These are phyloP conservation scores for Kryptolebias ocellatus DNA, from an alignment of 2,797 vertebrate genomes.

Conservation along the genomic window DNA sequence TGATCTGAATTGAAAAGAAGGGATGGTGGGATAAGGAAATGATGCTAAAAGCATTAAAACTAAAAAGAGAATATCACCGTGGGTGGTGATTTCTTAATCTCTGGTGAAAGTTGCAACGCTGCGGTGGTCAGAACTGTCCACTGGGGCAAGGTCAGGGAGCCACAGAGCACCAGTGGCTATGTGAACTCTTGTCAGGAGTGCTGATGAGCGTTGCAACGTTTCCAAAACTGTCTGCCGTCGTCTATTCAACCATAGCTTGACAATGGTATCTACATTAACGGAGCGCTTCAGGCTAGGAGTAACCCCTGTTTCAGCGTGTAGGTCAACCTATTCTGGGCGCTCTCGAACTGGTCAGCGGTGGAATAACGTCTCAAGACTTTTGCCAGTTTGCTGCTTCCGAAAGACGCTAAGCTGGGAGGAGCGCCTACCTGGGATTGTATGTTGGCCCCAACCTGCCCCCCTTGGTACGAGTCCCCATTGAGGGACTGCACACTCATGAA, in stretches of 20 bases:
- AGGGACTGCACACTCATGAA: conserved; percentile 99
- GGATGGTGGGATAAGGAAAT: conserved; percentile 35
- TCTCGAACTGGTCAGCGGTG: conserved; percentile 41
- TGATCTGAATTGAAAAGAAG: conserved; percentile 68
- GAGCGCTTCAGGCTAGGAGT: conserved; percentile 59
- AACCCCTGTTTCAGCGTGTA: conserved; percentile 65
- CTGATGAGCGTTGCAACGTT: conserved; percentile 79
- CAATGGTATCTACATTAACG: conserved; percentile 69
- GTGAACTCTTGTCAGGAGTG: conserved; percentile 70
- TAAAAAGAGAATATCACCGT: conserved; percentile 60
- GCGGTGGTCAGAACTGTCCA: conserved; percentile 68
- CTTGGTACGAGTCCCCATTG: conserved; percentile 99
- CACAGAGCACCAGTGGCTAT: conserved; percentile 72
- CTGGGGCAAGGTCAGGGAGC: conserved; percentile 79
- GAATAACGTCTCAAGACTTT: conserved; percentile 22
- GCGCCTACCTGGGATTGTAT: conserved; percentile 99
- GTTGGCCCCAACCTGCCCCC: conserved; percentile 99
- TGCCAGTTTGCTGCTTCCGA: conserved; percentile 10
- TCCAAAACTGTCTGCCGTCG: conserved; percentile 81
- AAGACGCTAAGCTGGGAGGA: conserved; percentile 46
- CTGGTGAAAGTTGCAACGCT: conserved; percentile 66
- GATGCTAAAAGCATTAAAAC: conserved; percentile 63
- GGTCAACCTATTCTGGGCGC: conserved; percentile 57
- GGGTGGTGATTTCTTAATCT: conserved; percentile 65
- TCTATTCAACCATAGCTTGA: conserved; percentile 74